phyloP scores from a whole-genome alignment of 2,888 invertebrate genomes.

The Gasteruption jaculator region DNA sequence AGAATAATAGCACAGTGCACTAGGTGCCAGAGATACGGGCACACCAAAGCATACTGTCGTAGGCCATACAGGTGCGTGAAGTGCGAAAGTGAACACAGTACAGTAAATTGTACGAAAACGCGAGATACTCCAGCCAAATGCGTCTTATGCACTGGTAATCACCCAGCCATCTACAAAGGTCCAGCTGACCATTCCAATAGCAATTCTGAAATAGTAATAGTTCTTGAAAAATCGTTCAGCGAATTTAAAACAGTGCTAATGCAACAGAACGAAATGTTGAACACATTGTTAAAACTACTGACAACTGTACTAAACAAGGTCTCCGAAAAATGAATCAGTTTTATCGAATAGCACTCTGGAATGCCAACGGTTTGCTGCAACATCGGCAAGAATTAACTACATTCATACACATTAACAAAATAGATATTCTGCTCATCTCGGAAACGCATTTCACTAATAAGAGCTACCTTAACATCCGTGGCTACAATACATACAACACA shows the following conservation, averaged over 20 bases:
- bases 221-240: too few relatives aligned
- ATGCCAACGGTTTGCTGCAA: conserved; percentile 5
- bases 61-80: conserved; percentile 22
- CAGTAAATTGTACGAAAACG: conserved; percentile 23
- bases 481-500: too few relatives aligned
- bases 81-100: conserved; percentile 24
- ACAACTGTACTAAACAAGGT: too few relatives aligned
- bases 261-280: too few relatives aligned
- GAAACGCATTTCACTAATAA: conserved; percentile 5
- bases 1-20: conserved; percentile 23
- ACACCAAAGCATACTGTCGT: conserved; percentile 24
- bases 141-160: conserved; percentile 22
- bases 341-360: conserved; percentile 7
- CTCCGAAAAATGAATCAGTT: conserved; percentile 1
- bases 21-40: conserved; percentile 25
- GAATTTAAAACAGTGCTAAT: too few relatives aligned
- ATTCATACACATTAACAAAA: conserved; percentile 2
- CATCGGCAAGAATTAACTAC: conserved; percentile 4
- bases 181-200: conserved; percentile 15
- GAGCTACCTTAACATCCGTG: too few relatives aligned
- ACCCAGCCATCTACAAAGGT: conserved; percentile 30
- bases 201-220: too few relatives aligned
- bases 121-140: conserved; percentile 21
- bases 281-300: too few relatives aligned
- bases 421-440: conserved; percentile 5